Percentiles rank a stretch among this genome's conserved stretches.
phyloP scores from a whole-genome alignment of 2,113 vertebrate species.

The Microtus montanus region DNA sequence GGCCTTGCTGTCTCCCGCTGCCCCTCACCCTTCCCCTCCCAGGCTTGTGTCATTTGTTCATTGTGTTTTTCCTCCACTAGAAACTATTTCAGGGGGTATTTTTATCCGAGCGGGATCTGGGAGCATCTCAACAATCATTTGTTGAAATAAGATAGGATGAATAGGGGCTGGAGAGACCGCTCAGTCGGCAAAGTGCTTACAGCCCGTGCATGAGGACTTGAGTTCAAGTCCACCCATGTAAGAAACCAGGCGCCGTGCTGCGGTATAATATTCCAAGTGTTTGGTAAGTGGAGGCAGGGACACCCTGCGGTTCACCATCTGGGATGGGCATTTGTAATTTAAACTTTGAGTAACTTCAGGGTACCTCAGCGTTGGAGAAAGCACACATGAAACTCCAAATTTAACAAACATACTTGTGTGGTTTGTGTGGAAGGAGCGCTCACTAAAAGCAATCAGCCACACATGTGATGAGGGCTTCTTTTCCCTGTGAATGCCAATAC shows the following conservation, averaged over 20 bases:
- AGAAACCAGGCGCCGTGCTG: background rate
- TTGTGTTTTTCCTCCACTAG: background rate
- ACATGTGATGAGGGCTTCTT: no score
- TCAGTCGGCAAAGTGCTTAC: background rate
- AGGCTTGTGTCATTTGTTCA: background rate
- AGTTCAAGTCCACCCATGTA: background rate
- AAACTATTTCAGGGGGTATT: background rate
- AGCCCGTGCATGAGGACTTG: background rate
- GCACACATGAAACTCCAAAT: background rate
- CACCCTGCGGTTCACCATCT: background rate
- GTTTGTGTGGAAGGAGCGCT: background rate
- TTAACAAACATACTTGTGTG: background rate
- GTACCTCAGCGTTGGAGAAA: background rate
- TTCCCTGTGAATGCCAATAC: background rate
- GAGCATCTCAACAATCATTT: background rate
- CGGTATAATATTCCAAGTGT: background rate
- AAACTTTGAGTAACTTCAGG: background rate
- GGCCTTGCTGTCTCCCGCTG: background rate
- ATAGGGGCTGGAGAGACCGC: background rate
- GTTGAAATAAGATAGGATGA: background rate
- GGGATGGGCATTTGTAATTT: background rate
- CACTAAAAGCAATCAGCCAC: background rate
- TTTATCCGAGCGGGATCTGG: background rate
- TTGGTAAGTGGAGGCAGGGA: background rate
- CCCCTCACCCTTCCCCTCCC: background rate